Percentiles rank a stretch among this genome's conserved stretches.
Evolutionary conservation across 2,888 invertebrate genomes (phyloP).

Genomic region (Drosophila nigricruria): DNA sequence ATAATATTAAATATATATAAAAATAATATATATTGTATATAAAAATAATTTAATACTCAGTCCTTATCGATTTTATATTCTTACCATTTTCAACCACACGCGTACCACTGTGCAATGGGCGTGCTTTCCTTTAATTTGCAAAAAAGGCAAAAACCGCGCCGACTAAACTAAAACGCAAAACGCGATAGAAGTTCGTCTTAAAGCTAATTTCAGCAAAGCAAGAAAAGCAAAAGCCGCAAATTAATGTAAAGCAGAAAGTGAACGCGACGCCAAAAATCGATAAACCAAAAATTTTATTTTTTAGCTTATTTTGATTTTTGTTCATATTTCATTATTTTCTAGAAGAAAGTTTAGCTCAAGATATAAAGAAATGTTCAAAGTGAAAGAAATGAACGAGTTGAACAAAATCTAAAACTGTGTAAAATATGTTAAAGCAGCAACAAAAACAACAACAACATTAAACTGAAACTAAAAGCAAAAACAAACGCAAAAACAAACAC

Average conservation of each 20-base stretch:
- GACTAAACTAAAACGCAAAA: constrained; percentile 12
- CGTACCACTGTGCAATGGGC: constrained; percentile 53
- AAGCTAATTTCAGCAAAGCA: constrained; percentile 1
- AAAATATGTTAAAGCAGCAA: constrained; percentile 49
- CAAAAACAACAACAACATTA: constrained; percentile 41
- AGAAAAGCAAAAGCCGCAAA: constrained; percentile 11
- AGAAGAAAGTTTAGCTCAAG: constrained; percentile 59
- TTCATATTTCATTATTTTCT: constrained; percentile 45
- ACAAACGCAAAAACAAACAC: constrained; percentile 41
- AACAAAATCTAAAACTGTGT: constrained; percentile 51
- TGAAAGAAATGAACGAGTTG: constrained; percentile 46
- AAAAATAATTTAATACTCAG: neutral
- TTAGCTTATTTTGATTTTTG: constrained; percentile 32
- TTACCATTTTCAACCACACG: neutral
- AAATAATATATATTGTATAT: neutral
- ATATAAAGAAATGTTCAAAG: constrained; percentile 17
- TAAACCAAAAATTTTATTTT: constrained; percentile 27
- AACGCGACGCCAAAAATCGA: constrained; percentile 25
- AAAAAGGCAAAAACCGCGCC: constrained; percentile 7
- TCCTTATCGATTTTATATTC: neutral
- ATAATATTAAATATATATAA: neutral
- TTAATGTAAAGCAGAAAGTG: constrained; percentile 24
- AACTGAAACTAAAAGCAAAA: constrained; percentile 41
- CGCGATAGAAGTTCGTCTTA: constrained; percentile 23
- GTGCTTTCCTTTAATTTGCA: constrained; percentile 27